Conservation (phyloP, 2,113 vertebrate species). For the Gopherus flavomarginatus region DNA sequence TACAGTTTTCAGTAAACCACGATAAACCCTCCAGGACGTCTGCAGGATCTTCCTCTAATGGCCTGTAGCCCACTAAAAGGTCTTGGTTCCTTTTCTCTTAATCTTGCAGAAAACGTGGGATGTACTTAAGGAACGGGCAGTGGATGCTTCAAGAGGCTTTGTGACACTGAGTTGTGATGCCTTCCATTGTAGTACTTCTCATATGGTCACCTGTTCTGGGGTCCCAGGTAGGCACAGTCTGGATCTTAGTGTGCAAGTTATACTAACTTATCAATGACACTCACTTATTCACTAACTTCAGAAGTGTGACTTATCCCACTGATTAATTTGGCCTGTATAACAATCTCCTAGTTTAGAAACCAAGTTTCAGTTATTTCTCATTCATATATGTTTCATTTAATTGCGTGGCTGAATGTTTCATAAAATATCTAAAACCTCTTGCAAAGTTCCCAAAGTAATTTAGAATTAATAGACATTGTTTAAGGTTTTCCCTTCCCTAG, state of each 20-base stretch:
- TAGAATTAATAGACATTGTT: neutral
- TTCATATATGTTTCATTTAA: neutral
- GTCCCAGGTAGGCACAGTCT: neutral
- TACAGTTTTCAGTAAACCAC: neutral
- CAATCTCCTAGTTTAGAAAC: neutral
- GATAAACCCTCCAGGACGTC: neutral
- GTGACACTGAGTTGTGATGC: neutral
- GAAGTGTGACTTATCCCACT: neutral
- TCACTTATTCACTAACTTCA: neutral
- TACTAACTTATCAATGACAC: neutral
- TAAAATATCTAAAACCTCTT: neutral
- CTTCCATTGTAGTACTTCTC: neutral
- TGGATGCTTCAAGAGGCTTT: neutral
- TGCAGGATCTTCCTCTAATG: neutral
- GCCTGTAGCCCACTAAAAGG: neutral
- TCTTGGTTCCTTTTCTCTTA: neutral
- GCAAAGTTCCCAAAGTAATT: conserved; percentile 32
- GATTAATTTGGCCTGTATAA: neutral
- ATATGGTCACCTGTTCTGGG: neutral
- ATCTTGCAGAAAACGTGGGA: neutral
- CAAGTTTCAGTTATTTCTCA: neutral
- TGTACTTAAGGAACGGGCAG: rapidly evolving
- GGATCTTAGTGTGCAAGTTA: neutral
- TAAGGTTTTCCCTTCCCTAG: neutral
- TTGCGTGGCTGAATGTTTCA: neutral